Percentiles rank a stretch among this genome's conserved stretches.
Evolutionary conservation across 1,140 invertebrate genomes (phyloP).

Genomic region (Trichoplusia ni): DNA sequence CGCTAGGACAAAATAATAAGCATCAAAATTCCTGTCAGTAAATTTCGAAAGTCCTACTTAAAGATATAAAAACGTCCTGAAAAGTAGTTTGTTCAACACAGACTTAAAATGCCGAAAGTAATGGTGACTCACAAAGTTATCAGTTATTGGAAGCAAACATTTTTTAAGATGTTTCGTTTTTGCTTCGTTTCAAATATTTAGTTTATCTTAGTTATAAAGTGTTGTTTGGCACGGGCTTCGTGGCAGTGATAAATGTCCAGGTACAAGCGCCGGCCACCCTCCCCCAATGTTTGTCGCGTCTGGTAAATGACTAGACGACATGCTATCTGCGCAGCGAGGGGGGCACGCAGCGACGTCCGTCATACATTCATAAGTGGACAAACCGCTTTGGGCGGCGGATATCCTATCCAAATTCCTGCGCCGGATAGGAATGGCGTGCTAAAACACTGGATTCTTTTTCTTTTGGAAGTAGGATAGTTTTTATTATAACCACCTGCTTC

Average conservation of each 20-base stretch:
- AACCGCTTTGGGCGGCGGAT: constrained; percentile 49
- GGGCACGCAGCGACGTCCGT: constrained; percentile 40
- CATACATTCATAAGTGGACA: constrained; percentile 35
- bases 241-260: constrained; percentile 14
- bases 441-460: not conserved
- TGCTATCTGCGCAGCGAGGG: constrained; percentile 54
- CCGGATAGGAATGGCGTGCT: constrained; percentile 26
- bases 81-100: too few species aligned
- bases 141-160: too few species aligned
- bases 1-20: too few species aligned
- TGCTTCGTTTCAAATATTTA: not conserved
- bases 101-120: too few species aligned
- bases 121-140: too few species aligned
- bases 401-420: constrained; percentile 56
- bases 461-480: not conserved
- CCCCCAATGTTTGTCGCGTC: constrained; percentile 40
- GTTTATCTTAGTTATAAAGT: constrained; percentile 14
- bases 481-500: too few species aligned
- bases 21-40: too few species aligned
- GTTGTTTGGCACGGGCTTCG: not conserved
- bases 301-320: constrained; percentile 59
- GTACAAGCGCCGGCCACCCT: constrained; percentile 12
- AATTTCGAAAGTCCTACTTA: too few species aligned
- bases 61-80: too few species aligned
- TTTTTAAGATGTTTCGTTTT: too few species aligned